Evolutionary conservation across 2,113 vertebrate species (phyloP), one percentile per base, ranked within the genome.

Genomic region (Manacus vitellinus): DNA sequence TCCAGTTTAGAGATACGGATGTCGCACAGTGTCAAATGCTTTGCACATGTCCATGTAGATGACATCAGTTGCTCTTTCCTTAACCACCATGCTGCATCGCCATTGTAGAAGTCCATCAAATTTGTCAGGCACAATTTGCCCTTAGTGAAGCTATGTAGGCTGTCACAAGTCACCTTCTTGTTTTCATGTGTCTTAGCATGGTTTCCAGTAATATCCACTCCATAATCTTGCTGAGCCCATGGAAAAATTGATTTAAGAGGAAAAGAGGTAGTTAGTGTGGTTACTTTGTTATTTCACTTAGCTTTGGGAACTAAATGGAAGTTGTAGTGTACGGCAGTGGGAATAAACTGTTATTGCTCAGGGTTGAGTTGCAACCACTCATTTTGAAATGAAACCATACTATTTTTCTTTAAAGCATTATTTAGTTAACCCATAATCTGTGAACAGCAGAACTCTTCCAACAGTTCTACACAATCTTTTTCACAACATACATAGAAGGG

Each of bases 11-110:
- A 82, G n/a, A 39, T 39, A 24, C 75, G n/a, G 28, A 52, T 4
- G 20, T 30, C 11, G 9, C 0, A 0, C 24, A n/a, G 13, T 17
- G 10, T n/a, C n/a, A 46, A n/a, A 41, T 9, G 12, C 12, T 67
- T 82, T 41, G 23, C n/a, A 47, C n/a, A 25, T 61, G 19, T 25
- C 52, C 28, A 74, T 44, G 23, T 31, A 75, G n/a, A 61, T 31
- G 2, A 17, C 9, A 23, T 35, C 35, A 23, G 22, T 16, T 55
- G 25, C 25, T 83, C 35, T 56, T 24, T 8, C 25, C 17, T 70
- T 35, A 13, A 27, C 22, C 14, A 62, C 25, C 6, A 20, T 11
- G 14, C 21, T 70, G 25, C 41, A 77, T 19, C 2, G 8, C 22
- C 22, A 31, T 11, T 28, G 12, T 24, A 56, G 15, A 77, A 37